Conservation (phyloP, 1,140 invertebrate species). For the Drosophila repleta region DNA sequence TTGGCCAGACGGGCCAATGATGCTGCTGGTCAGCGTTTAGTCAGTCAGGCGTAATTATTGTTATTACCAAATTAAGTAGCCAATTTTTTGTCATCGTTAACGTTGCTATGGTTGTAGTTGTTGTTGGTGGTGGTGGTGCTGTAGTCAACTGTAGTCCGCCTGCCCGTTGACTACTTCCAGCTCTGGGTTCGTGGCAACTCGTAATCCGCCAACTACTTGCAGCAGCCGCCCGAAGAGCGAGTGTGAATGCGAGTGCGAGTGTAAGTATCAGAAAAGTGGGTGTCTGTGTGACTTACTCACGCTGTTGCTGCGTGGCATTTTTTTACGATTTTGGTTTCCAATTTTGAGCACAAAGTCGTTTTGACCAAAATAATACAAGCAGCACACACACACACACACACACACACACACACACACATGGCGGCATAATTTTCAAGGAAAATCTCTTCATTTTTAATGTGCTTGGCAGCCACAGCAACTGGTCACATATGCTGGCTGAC, state of each 20-base stretch:
- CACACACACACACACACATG: slow-evolving; percentile 8
- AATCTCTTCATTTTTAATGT: slow-evolving; percentile 81
- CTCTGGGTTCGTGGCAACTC: slow-evolving; percentile 17
- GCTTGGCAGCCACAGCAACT: slow-evolving; percentile 44
- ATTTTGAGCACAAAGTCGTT: slow-evolving; percentile 76
- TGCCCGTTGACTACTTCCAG: slow-evolving; percentile 5
- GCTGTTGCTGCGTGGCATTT: slow-evolving; percentile 52
- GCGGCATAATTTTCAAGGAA: slow-evolving; percentile 77
- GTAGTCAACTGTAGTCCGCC: slow-evolving; percentile 42
- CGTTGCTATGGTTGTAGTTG: background rate
- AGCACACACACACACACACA: slow-evolving; percentile 25
- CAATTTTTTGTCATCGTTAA: slow-evolving; percentile 65
- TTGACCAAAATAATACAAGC: slow-evolving; percentile 59
- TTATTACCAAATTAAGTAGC: slow-evolving; percentile 82
- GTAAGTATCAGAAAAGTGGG: slow-evolving; percentile 54
- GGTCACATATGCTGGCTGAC: slow-evolving; percentile 60
- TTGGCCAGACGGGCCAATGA: slow-evolving; percentile 23
- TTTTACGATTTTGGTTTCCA: slow-evolving; percentile 70
- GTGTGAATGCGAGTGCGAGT: slow-evolving; percentile 34
- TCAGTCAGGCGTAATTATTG: slow-evolving; percentile 80
- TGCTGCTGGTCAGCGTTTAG: slow-evolving; percentile 73
- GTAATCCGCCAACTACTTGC: slow-evolving; percentile 69
- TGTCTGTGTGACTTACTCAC: slow-evolving; percentile 60
- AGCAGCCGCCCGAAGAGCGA: slow-evolving; percentile 24
- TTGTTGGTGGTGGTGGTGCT: background rate